phyloP scores from a whole-genome alignment of 1,140 invertebrate species.

The Teleopsis dalmanni region DNA sequence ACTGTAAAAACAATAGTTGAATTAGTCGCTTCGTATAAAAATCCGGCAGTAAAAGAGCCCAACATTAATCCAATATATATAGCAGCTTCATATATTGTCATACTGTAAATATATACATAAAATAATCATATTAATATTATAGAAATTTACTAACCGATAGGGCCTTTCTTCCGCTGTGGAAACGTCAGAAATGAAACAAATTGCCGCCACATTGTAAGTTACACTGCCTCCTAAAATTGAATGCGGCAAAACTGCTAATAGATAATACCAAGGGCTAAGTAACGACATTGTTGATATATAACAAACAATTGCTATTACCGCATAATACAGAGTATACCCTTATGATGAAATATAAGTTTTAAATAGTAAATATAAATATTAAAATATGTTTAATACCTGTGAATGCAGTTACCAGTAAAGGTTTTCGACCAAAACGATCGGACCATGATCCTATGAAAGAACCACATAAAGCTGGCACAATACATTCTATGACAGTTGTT shows the following conservation, averaged over 20 bases:
- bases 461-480: slow-evolving; percentile 52
- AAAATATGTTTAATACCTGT: slow-evolving; percentile 17
- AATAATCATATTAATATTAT: not conserved
- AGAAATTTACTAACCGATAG: slow-evolving; percentile 30
- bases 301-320: slow-evolving; percentile 40
- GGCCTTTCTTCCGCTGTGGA: slow-evolving; percentile 49
- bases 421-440: slow-evolving; percentile 61
- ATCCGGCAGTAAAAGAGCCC: slow-evolving; percentile 50
- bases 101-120: slow-evolving; percentile 38
- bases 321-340: slow-evolving; percentile 33
- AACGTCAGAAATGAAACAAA: slow-evolving; percentile 58
- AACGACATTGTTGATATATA: slow-evolving; percentile 18
- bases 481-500: slow-evolving; percentile 49
- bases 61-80: slow-evolving; percentile 51
- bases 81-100: slow-evolving; percentile 53
- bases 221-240: slow-evolving; percentile 51
- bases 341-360: not conserved
- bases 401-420: slow-evolving; percentile 50
- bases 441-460: slow-evolving; percentile 65
- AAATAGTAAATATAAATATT: not conserved
- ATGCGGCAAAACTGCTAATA: slow-evolving; percentile 51
- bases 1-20: slow-evolving; percentile 21
- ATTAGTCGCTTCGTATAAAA: slow-evolving; percentile 25
- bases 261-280: slow-evolving; percentile 52
- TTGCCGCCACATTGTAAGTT: slow-evolving; percentile 50